Percentiles rank a stretch among this genome's conserved stretches.
These are phyloP conservation scores for Sturnira hondurensis DNA, from an alignment of 2,113 vertebrate species.

Conservation along the genomic window DNA sequence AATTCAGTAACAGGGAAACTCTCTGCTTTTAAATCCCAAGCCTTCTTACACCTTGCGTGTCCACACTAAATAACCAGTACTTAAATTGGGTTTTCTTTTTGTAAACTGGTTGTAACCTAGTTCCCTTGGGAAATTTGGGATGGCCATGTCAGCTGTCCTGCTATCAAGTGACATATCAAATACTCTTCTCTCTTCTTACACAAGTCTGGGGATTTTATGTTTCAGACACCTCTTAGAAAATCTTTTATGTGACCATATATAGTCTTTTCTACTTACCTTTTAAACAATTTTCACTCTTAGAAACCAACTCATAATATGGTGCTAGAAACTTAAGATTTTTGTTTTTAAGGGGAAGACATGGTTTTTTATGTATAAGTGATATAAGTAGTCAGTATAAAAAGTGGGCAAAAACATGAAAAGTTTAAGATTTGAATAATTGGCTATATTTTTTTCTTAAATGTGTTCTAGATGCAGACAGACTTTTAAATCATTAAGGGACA, in stretches of 20 bases:
- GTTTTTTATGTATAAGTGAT: not conserved
- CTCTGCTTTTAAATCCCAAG: not conserved
- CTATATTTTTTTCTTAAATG: not conserved
- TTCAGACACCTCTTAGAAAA: conserved; percentile 38
- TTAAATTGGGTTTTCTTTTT: conserved; percentile 39
- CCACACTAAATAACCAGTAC: conserved; percentile 23
- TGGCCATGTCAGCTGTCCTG: conserved; percentile 61
- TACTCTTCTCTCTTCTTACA: conserved; percentile 7
- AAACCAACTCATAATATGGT: not conserved
- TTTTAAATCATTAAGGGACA: not conserved
- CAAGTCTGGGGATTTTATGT: conserved; percentile 29
- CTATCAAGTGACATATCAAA: conserved; percentile 59
- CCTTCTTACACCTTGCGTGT: conserved; percentile 29
- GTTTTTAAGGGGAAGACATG: not conserved
- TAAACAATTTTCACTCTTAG: not conserved
- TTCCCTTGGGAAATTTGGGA: conserved; percentile 57
- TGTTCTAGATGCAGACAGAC: not conserved
- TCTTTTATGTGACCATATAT: not conserved
- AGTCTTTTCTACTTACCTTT: conserved; percentile 12
- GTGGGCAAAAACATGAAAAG: not conserved
- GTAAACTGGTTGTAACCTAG: not conserved
- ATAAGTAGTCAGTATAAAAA: conserved; percentile 4
- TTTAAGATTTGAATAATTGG: not conserved
- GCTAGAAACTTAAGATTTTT: not conserved
- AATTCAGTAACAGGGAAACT: not conserved